Evolutionary conservation across 2,113 vertebrate genomes (phyloP), one percentile per base, ranked within the genome.

Genomic region (Ceuthmochares aereus): DNA sequence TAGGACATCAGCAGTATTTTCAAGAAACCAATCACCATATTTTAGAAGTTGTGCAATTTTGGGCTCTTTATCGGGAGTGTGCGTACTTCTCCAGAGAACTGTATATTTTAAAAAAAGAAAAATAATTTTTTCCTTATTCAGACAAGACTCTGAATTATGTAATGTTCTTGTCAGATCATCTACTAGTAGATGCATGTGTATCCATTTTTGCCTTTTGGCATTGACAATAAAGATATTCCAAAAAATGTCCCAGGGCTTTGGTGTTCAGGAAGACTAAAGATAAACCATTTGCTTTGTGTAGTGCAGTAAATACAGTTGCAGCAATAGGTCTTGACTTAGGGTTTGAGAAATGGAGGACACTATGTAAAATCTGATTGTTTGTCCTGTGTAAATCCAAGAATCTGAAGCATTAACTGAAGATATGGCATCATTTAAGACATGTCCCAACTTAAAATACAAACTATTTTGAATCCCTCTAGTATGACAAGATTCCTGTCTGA

Each of bases 131-230:
- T 25, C 29, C 12, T 66, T 63, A 25, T 58, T 67, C n/a, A 45
- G 59, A 45, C 12, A 49, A 60, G 59, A 49, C 9, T 84, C n/a
- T n/a, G 54, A 62, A 63, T 85, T 87, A 29, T 8, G 37, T 52
- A 34, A 60, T 54, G 43, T 45, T 13, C 2, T 63, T 63, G 18
- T 58, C n/a, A 84, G 32, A 32, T 79, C 21, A 37, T 83, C 23
- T 40, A 32, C 43, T 23, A 60, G 36, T 43, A 94, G 75, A 36
- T 63, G 42, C 12, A 9, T 26, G 14, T 75, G 37, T 89, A 37
- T 89, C 76, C 49, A 18, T 51, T 92, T 90, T 93, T 88, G 47
- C 32, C n/a, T 20, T 92, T 72, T 92, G 68, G 43, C 4, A 3
- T 42, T 85, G 85, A 32, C 29, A 62, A 23, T 26, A 80, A 23